Percentiles rank a stretch among this genome's conserved stretches.
phyloP scores from a whole-genome alignment of 2,113 vertebrate genomes.

The Poeciliopsis occidentalis region DNA sequence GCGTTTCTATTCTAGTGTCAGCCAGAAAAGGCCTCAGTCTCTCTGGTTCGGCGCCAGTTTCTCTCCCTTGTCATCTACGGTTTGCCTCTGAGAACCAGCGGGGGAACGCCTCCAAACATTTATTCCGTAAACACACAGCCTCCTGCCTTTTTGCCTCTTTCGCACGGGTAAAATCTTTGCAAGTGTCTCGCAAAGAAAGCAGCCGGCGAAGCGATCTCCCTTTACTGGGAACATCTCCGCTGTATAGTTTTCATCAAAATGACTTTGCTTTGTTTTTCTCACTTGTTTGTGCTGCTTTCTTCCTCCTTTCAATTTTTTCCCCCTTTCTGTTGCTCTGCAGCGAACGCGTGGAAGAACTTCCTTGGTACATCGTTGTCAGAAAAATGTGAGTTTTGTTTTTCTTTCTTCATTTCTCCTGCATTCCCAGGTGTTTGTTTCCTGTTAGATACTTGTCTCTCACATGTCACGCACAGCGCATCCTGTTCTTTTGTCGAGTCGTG shows the following conservation, averaged over 20 bases:
- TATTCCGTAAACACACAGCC: constrained; percentile 73
- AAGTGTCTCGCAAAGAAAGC: constrained; percentile 59
- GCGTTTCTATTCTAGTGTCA: constrained; percentile 73
- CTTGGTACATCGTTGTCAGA: no score
- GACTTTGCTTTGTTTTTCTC: constrained; percentile 68
- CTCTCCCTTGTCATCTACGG: constrained; percentile 68
- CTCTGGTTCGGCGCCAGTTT: constrained; percentile 61
- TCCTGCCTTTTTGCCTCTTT: constrained; percentile 59
- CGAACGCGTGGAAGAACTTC: no score
- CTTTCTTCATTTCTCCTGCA: no score
- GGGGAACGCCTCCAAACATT: constrained; percentile 73
- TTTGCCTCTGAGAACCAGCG: constrained; percentile 71
- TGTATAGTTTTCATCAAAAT: constrained; percentile 68
- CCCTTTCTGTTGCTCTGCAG: constrained; percentile 68
- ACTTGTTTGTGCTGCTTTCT: constrained; percentile 67
- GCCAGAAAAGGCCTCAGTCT: constrained; percentile 67
- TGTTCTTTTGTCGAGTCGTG: no score
- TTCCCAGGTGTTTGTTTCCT: no score
- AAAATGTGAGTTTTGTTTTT: no score
- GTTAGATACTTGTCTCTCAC: no score
- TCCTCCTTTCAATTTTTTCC: constrained; percentile 33
- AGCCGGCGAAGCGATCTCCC: constrained; percentile 64
- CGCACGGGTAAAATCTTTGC: constrained; percentile 56
- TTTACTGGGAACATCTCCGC: constrained; percentile 62
- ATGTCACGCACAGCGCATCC: no score